Evolutionary conservation across 2,888 invertebrate species (phyloP).

Genomic region (Formica aserva): DNA sequence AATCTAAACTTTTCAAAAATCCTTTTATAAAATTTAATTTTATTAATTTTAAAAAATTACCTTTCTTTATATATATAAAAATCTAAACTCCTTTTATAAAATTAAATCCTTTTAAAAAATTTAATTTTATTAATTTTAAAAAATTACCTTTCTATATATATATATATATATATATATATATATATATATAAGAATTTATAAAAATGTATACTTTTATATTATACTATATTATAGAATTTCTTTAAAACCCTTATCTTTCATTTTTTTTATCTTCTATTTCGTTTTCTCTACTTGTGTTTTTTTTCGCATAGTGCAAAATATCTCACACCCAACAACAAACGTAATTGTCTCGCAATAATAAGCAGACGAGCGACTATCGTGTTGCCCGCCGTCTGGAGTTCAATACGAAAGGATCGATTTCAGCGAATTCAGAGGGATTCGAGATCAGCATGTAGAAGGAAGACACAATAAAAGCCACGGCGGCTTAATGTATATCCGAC

Average conservation of each 20-base stretch:
- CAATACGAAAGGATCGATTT: slow-evolving; percentile 60
- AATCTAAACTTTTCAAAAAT: no score
- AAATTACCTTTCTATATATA: no score
- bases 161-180: no score
- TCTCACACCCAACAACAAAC: background rate
- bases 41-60: no score
- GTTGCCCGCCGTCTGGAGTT: slow-evolving; percentile 23
- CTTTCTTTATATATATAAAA: no score
- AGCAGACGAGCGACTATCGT: slow-evolving; percentile 23
- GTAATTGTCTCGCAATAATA: slow-evolving; percentile 11
- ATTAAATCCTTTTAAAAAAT: no score
- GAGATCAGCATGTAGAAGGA: slow-evolving; percentile 60
- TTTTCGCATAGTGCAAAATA: slow-evolving; percentile 18
- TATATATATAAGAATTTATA: no score
- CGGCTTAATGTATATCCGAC: slow-evolving; percentile 37
- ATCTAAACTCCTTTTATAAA: no score
- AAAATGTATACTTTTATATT: no score
- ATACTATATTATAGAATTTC: slow-evolving; percentile 34
- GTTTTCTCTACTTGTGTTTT: slow-evolving; percentile 2
- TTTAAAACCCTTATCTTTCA: background rate
- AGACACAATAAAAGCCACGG: slow-evolving; percentile 62
- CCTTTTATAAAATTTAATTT: no score
- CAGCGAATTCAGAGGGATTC: slow-evolving; percentile 63
- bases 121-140: no score
- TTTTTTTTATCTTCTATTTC: background rate